These are phyloP conservation scores for Xylota sylvarum DNA, from an alignment of 2,888 invertebrate genomes.

Conservation along the genomic window DNA sequence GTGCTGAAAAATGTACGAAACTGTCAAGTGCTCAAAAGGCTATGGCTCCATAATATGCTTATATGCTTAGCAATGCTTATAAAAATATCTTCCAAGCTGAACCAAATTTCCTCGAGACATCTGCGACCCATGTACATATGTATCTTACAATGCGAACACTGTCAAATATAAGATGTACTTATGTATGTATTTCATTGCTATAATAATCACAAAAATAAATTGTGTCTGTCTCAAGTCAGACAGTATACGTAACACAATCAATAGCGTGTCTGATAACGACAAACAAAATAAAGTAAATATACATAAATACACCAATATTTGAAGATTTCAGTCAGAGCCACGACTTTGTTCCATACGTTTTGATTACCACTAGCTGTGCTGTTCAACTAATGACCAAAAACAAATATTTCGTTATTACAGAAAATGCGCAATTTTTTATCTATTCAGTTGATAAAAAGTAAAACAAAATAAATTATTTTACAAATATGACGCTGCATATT, in stretches of 20 bases:
- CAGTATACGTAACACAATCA: neutral
- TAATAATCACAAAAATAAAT: conserved; percentile 3
- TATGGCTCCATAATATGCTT: too few relatives aligned
- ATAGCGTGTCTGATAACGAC: conserved; percentile 15
- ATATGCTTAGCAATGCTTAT: too few relatives aligned
- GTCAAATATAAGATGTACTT: too few relatives aligned
- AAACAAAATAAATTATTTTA: neutral
- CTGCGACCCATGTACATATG: too few relatives aligned
- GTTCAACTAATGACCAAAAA: conserved; percentile 2
- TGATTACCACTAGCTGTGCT: neutral
- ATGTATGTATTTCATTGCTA: neutral
- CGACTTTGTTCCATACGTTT: neutral
- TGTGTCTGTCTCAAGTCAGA: conserved; percentile 15
- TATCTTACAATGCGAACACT: neutral
- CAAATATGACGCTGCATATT: neutral
- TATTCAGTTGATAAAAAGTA: neutral
- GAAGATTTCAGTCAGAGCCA: neutral
- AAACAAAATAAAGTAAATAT: neutral
- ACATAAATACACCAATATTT: neutral
- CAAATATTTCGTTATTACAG: neutral
- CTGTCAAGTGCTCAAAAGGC: too few relatives aligned
- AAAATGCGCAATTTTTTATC: conserved; percentile 10
- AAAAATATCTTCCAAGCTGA: too few relatives aligned
- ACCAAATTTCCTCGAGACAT: too few relatives aligned
- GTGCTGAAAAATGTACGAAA: too few relatives aligned